Conservation (phyloP, 2,797 vertebrate species). For the Spheniscus humboldti region DNA sequence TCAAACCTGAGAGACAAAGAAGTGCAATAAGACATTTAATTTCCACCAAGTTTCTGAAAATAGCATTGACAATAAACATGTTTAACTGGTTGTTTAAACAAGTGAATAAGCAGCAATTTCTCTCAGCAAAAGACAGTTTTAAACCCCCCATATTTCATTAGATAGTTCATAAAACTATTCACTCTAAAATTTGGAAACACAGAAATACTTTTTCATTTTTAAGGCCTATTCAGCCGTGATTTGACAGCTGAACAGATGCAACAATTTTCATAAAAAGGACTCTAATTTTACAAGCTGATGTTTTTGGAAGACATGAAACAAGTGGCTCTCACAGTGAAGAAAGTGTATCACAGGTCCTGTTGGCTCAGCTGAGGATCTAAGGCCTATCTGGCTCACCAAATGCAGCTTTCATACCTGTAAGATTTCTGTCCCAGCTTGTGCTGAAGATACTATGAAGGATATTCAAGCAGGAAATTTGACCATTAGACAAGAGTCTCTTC, state of each 20-base stretch:
- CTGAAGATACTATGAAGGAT: not conserved
- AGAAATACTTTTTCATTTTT: not conserved
- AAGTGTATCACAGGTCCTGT: not conserved
- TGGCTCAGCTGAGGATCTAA: not conserved
- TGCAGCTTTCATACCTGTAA: not conserved
- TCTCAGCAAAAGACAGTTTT: not conserved
- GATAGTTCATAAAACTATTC: not conserved
- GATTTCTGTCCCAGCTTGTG: not conserved
- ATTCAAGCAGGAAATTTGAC: not conserved
- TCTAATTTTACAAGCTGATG: not conserved
- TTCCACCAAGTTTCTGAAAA: not conserved
- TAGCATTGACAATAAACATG: not conserved
- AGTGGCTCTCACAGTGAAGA: not conserved
- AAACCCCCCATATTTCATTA: not conserved
- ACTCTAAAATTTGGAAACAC: not conserved
- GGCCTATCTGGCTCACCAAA: not conserved
- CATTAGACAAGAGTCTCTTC: not conserved
- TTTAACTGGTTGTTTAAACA: not conserved
- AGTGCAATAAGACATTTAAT: not conserved
- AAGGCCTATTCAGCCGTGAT: not conserved
- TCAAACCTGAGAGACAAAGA: slow-evolving; percentile 84
- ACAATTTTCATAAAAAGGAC: not conserved
- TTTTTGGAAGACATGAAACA: not conserved
- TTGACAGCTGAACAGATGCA: not conserved
- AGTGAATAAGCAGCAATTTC: not conserved